Evolutionary conservation across 2,888 invertebrate species (phyloP), one percentile per base, ranked within the genome.

Genomic region (Lochmaea crataegi): DNA sequence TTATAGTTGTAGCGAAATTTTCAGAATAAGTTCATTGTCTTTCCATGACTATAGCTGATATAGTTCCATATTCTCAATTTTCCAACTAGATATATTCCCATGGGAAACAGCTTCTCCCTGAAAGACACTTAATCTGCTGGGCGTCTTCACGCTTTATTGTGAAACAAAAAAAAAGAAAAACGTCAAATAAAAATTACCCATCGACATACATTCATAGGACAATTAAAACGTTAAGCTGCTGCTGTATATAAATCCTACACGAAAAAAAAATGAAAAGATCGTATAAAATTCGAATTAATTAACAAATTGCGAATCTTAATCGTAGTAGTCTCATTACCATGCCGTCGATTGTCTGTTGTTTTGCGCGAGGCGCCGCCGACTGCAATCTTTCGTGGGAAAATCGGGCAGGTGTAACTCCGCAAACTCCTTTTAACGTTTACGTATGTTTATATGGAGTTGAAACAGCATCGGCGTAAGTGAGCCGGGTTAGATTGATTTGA

Each of bases 331-430:
- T 84, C 80, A 82, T 84, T 80, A 83, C 83, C 83, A 84, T 83
- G 83, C 83, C 80, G 76, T 70, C 79, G 81, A 79, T 80, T 79
- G 78, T 78, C 80, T 76, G 81, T 79, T 81, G 79, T 79, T 77
- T 79, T 80, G 81, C 79, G 80, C 80, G 80, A 80, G 81, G 81
- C 81, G 81, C 80, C 80, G 80, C 78, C 76, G 38, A 71, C 72
- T 63, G 70, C 72, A 70, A 63, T 67, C 69, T 73, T 73, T 76
- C 85, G 84, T 85, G 85, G 85, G 85, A 85, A 86, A 83, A 84
- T 83, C 81, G 78, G 79, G 85, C 85, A 85, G 85, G 85, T 86
- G 85, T 83, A 68, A 65, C 61, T 61, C 16, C n/a, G 61, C 61
- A 41, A 61, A 61, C 61, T 38, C 16, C 32, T 61, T 61, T 32